phyloP scores from a whole-genome alignment of 1,140 invertebrate species.

The Heliconius eleuchia region DNA sequence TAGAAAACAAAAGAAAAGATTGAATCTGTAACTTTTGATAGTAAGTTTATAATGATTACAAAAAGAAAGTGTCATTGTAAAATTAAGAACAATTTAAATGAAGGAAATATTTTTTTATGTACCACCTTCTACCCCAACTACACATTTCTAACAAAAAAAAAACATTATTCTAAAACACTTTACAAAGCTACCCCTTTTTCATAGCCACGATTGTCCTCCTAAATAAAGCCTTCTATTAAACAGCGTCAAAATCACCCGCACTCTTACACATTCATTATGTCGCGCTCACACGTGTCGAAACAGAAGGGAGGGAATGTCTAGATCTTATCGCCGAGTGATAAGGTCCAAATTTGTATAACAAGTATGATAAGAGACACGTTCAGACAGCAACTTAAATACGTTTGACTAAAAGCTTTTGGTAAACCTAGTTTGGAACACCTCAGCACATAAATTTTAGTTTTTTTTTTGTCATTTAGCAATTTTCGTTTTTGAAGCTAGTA shows the following conservation, averaged over 20 bases:
- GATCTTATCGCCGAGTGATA: not conserved
- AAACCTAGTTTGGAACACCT: conserved; percentile 10
- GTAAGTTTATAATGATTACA: too few relatives aligned
- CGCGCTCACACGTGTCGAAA: conserved; percentile 18
- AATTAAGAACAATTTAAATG: not conserved
- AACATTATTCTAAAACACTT: not conserved
- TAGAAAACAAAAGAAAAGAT: not conserved
- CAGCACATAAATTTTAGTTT: not conserved
- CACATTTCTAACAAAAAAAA: conserved; percentile 3
- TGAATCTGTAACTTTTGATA: not conserved
- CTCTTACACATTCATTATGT: conserved; percentile 35
- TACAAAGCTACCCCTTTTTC: not conserved
- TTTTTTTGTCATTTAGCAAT: not conserved
- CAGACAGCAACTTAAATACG: conserved; percentile 1
- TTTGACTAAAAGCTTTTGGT: conserved; percentile 13
- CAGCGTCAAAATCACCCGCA: conserved; percentile 35
- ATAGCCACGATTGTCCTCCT: conserved; percentile 13
- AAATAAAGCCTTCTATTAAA: conserved; percentile 29
- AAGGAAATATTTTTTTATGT: not conserved
- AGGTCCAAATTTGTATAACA: not conserved
- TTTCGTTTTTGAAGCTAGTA: not conserved
- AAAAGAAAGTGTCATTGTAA: not conserved
- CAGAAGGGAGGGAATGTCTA: not conserved
- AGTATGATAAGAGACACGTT: not conserved
- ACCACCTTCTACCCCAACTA: not conserved